Evolutionary conservation across 1,140 invertebrate species (phyloP).

Genomic region (Hycleus phaleratus): DNA sequence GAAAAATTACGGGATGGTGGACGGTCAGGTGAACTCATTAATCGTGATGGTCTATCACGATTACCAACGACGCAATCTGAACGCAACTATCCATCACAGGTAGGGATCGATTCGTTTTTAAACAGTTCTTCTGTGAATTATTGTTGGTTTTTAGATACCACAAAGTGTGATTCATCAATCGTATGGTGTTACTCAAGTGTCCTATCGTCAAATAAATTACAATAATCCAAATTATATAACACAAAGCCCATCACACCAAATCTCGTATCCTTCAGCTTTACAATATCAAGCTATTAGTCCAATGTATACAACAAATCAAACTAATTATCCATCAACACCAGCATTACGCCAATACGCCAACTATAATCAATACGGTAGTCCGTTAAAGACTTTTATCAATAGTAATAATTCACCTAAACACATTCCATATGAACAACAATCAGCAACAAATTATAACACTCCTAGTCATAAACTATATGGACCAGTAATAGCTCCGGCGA

Average conservation of each 20-base stretch:
- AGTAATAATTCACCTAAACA: conserved; percentile 26
- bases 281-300: conserved; percentile 30
- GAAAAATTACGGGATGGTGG: conserved; percentile 8
- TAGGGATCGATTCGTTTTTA: not conserved
- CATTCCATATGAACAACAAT: conserved; percentile 25
- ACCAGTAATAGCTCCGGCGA: not conserved
- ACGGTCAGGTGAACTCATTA: conserved; percentile 11
- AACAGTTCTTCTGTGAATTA: too few species aligned
- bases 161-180: conserved; percentile 33
- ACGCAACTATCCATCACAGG: conserved; percentile 20
- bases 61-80: conserved; percentile 5
- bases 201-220: conserved; percentile 25
- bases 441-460: conserved; percentile 9
- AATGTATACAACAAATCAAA: conserved; percentile 25
- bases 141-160: conserved; percentile 18
- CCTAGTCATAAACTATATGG: conserved; percentile 22
- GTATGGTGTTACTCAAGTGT: conserved; percentile 27
- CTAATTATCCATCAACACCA: conserved; percentile 12
- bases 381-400: conserved; percentile 23
- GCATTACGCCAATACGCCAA: conserved; percentile 14
- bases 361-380: conserved; percentile 24
- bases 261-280: conserved; percentile 24
- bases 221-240: conserved; percentile 19
- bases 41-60: not conserved
- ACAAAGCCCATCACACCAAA: conserved; percentile 20